A percentile compares a stretch with the other conserved stretches of the same genome.
These are phyloP conservation scores for Coremacera marginata DNA, from an alignment of 2,888 invertebrate species.

Conservation along the genomic window DNA sequence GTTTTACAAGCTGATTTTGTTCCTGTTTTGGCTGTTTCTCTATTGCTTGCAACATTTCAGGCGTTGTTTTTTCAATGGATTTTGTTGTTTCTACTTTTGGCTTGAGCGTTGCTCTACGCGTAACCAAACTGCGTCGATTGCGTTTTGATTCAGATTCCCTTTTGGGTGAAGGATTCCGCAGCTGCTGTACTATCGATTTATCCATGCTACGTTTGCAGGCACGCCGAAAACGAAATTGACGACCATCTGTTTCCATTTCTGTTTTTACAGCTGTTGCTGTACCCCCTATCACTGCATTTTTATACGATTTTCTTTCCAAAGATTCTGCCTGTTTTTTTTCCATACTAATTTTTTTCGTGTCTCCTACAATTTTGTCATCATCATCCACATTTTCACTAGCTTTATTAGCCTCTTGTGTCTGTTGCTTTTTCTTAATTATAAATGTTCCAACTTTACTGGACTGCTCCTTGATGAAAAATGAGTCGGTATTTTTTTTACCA, in stretches of 20 bases:
- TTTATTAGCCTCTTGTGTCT: constrained; percentile 27
- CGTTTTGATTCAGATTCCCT: constrained; percentile 39
- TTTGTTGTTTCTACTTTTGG: not conserved
- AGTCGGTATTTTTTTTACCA: not conserved
- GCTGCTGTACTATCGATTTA: constrained; percentile 28
- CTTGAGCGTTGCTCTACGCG: not conserved
- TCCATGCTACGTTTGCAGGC: constrained; percentile 44
- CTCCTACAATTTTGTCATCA: not conserved
- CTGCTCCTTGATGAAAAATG: constrained; percentile 4
- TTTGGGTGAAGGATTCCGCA: not conserved
- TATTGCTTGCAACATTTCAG: no score
- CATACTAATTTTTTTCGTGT: not conserved
- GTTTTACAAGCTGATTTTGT: not conserved
- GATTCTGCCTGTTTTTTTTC: not conserved
- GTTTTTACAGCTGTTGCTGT: not conserved
- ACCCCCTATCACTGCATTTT: not conserved
- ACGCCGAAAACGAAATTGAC: constrained; percentile 43
- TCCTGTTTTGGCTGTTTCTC: not conserved
- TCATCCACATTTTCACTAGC: not conserved
- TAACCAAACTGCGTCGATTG: constrained; percentile 15
- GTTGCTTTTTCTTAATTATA: constrained; percentile 51
- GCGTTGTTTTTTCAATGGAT: not conserved
- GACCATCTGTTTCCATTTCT: constrained; percentile 36
- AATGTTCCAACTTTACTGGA: constrained; percentile 46
- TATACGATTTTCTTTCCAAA: not conserved